phyloP scores from a whole-genome alignment of 2,888 invertebrate genomes.

The Drosophila rellima region DNA sequence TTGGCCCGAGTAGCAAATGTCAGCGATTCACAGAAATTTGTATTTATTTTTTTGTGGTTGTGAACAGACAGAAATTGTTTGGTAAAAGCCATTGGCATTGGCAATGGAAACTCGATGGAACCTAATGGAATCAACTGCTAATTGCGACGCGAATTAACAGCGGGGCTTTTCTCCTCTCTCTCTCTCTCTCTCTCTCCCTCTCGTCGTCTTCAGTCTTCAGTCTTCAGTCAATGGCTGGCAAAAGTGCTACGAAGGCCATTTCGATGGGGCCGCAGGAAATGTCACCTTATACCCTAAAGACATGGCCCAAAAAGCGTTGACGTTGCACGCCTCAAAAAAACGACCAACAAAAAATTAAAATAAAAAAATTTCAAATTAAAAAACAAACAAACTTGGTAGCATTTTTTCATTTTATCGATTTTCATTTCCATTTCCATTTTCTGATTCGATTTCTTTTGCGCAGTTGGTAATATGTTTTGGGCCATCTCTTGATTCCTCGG shows the following conservation, averaged over 20 bases:
- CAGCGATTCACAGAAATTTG: slow-evolving; percentile 37
- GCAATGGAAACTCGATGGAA: slow-evolving; percentile 34
- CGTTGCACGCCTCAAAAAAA: slow-evolving; percentile 47
- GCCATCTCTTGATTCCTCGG: slow-evolving; percentile 16
- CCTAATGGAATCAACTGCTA: slow-evolving; percentile 33
- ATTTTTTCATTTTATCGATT: slow-evolving; percentile 32
- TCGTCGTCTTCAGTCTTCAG: background rate
- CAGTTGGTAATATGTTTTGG: slow-evolving; percentile 46
- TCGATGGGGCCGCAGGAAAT: slow-evolving; percentile 64
- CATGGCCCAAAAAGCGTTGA: slow-evolving; percentile 52
- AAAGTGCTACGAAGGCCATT: slow-evolving; percentile 72
- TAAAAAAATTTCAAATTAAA: background rate
- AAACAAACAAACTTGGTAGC: slow-evolving; percentile 35
- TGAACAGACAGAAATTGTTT: slow-evolving; percentile 16
- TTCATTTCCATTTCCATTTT: slow-evolving; percentile 27
- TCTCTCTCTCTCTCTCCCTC: background rate
- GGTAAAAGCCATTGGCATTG: slow-evolving; percentile 41
- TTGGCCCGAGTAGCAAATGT: slow-evolving; percentile 27
- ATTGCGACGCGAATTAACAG: slow-evolving; percentile 47
- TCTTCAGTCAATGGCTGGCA: slow-evolving; percentile 40
- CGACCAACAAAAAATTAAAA: slow-evolving; percentile 7
- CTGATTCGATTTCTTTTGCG: slow-evolving; percentile 56
- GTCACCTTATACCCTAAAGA: slow-evolving; percentile 67
- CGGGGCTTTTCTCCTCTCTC: slow-evolving; percentile 15
- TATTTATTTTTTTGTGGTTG: background rate